Base-by-base conservation (phyloP, 1,140 invertebrate species). In the Drosophila saltans region DNA sequence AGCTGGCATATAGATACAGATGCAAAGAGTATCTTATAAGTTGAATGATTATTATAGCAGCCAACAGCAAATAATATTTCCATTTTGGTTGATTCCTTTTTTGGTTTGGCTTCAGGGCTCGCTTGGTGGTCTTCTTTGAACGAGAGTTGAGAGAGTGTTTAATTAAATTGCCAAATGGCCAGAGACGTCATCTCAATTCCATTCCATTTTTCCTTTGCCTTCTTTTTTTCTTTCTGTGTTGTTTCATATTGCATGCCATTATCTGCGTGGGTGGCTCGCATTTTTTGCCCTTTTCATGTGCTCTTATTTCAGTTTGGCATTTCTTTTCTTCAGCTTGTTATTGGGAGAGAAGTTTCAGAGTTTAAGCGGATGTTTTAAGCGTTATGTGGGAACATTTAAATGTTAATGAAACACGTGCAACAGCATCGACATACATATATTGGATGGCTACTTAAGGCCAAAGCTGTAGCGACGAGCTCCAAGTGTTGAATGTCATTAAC, bases 401-500 rank as follows among this genome's bases (percentile, higher is more conserved):
- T 88, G 84, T 86, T 88, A 88, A 88, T 66, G 41, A 16, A 67
- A 72, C 74, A 84, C 81, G 77, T 80, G 77, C 73, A 8, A 24
- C 7, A 48, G 45, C 8, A 24, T 52, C 45, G 33, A 36, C 45
- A 36, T 36, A 7, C 2, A 36, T 36, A 36, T 36, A 36, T 36
- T 1, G 33, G 21, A n/a, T 24, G 45, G 45, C 45, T 52, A 52
- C 45, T 52, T 43, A 56, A 69, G 55, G 48, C 24, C 26, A 77
- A 67, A 24, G 11, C 52, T 52, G 30, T 70, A 66, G 48, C 66
- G 36, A 43, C 66, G 36, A 65, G 43, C 67, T 59, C 64, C 79
- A 74, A 80, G 75, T 83, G 80, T 69, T 83, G 83, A 82, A 80
- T 83, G 84, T 89, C 80, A 88, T 88, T 88, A 88, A 73, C 73